Conservation (phyloP, 2,113 vertebrate genomes). For the Rana temporaria region DNA sequence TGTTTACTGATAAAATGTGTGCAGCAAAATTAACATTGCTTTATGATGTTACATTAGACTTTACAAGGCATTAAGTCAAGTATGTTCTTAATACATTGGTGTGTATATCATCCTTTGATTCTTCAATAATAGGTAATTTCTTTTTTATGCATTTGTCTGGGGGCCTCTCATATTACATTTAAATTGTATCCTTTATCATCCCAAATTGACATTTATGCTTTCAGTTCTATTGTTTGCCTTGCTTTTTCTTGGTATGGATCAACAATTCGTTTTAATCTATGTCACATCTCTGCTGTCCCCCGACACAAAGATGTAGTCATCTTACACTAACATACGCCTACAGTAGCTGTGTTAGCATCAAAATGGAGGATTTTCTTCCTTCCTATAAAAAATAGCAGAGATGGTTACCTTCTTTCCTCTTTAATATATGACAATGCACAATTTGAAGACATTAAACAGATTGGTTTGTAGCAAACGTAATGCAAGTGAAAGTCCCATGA, state of each 20-base stretch:
- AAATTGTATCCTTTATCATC: constrained; percentile 90
- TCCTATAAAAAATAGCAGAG: constrained; percentile 60
- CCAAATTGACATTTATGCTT: constrained; percentile 91
- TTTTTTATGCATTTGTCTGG: constrained; percentile 82
- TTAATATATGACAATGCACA: constrained; percentile 69
- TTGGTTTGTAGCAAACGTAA: constrained; percentile 74
- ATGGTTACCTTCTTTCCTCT: constrained; percentile 78
- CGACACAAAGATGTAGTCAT: constrained; percentile 72
- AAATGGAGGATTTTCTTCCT: constrained; percentile 55
- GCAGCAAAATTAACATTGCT: constrained; percentile 36
- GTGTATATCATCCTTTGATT: constrained; percentile 66
- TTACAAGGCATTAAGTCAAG: constrained; percentile 29
- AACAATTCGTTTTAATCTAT: constrained; percentile 85
- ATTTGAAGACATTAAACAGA: constrained; percentile 63
- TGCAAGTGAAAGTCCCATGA: constrained; percentile 70
- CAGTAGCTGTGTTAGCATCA: constrained; percentile 67
- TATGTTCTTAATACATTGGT: constrained; percentile 22
- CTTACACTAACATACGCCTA: constrained; percentile 64
- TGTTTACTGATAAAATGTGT: constrained; percentile 40
- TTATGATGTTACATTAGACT: constrained; percentile 42
- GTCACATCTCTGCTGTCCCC: constrained; percentile 79
- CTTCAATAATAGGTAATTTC: constrained; percentile 79
- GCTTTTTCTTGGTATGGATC: constrained; percentile 76
- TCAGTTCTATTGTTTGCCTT: constrained; percentile 85
- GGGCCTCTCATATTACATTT: constrained; percentile 87